These are phyloP conservation scores for Alligator mississippiensis DNA, from an alignment of 2,113 vertebrate genomes.

Conservation along the genomic window DNA sequence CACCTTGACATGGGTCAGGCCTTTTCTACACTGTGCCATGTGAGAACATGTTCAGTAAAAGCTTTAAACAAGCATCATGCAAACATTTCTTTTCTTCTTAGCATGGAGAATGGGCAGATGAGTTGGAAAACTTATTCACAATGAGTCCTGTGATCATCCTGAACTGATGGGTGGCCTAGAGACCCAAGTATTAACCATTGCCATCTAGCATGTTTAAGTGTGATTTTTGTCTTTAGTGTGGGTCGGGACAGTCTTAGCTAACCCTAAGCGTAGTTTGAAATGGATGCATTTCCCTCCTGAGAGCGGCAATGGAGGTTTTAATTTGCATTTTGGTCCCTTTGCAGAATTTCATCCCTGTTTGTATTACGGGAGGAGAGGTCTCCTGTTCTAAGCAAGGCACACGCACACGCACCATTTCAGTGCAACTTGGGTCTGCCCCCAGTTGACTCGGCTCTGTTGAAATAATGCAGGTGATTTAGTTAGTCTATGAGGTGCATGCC, in stretches of 20 bases:
- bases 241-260: no score
- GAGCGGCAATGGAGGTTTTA: no score
- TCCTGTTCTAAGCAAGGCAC: neutral
- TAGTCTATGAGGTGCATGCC: no score
- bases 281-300: no score
- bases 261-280: no score
- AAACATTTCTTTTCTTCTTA: neutral
- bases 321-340: no score
- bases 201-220: accelerated
- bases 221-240: accelerated
- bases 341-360: neutral
- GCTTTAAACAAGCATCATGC: neutral
- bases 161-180: accelerated
- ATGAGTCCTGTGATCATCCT: neutral
- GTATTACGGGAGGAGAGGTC: neutral
- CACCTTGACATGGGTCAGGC: no score
- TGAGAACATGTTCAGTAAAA: neutral
- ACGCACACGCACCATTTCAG: neutral
- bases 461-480: neutral
- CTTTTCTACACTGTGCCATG: no score
- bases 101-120: accelerated
- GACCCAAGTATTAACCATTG: neutral
- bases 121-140: neutral
- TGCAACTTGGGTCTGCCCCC: neutral
- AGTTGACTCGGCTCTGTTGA: neutral